Base-by-base conservation (phyloP, 2,113 vertebrate genomes). In the Corythoichthys intestinalis region DNA sequence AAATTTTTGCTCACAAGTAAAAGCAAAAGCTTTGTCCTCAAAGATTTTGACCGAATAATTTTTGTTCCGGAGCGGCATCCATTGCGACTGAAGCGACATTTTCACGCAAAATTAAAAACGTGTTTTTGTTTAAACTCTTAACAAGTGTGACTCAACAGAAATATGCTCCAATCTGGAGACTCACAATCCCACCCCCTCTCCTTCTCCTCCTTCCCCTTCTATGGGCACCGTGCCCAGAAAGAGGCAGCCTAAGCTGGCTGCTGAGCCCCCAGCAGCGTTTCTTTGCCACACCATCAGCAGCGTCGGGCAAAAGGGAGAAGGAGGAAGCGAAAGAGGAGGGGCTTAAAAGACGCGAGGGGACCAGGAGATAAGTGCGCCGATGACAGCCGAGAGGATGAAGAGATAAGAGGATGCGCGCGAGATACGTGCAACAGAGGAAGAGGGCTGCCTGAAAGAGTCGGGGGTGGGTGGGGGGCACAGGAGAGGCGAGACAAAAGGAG, bases 91-190 rank as follows among this genome's bases (percentile, higher is more conserved):
- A 56, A 50, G 69, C 49, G 56, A 67, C 72, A 76, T 52, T 41
- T 63, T 54, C 70, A 69, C 20, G 65, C 0, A 52, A 65, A 53
- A 66, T 67, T 74, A 67, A 62, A 37, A 71, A 64, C 59, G 11
- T 46, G 39, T 4, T 44, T 39, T 44, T n/a, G 13, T n/a, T 61
- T 41, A 9, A 20, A 41, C 1, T 41, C 17, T n/a, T n/a, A n/a
- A 5, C 39, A 88, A 83, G 60, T 53, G 41, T 88, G 86, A 88
- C 86, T 88, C 86, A 82, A 86, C 84, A 88, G 57, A 84, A 85
- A 80, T 76, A 37, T 69, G 47, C 65, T 66, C 67, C 47, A n/a
- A 66, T 70, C 66, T 65, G 63, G 76, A 66, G 73, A 47, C 67
- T 67, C 65, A 69, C 76, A 69, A 70, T 69, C 68, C 78, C 63